A percentile compares a stretch with the other conserved stretches of the same genome.
Conservation (phyloP, 2,797 vertebrate species). For the Crocidura indochinensis region DNA sequence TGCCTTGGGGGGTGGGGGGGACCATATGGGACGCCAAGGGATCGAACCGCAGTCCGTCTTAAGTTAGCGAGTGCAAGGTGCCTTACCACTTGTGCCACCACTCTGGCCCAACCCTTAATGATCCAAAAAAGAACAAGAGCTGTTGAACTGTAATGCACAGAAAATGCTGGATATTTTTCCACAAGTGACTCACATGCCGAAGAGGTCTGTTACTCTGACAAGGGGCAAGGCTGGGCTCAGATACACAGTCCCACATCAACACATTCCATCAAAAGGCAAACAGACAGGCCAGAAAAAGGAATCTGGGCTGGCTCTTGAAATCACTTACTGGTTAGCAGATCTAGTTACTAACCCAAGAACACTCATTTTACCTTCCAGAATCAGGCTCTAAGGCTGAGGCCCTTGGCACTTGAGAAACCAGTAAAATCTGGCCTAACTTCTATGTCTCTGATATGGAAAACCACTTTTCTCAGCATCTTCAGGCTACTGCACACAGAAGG, state of each 20-base stretch:
- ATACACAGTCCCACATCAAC: neutral
- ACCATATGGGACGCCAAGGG: no score
- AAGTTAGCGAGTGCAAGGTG: no score
- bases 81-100: no score
- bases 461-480: accelerated
- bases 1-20: no score
- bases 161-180: neutral
- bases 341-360: neutral
- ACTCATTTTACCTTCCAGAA: no score
- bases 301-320: neutral
- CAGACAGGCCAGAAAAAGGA: no score
- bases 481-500: accelerated
- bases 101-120: no score
- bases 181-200: neutral
- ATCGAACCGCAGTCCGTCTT: no score
- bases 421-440: accelerated
- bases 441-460: neutral
- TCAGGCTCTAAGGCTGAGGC: no score
- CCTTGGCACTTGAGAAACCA: neutral
- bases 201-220: neutral
- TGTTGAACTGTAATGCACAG: neutral
- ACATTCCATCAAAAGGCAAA: neutral
- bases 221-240: neutral
- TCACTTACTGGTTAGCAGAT: neutral
- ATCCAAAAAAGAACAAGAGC: neutral